Evolutionary conservation across 2,797 vertebrate species (phyloP), one percentile per base, ranked within the genome.

Genomic region (Cephalopachus bancanus): DNA sequence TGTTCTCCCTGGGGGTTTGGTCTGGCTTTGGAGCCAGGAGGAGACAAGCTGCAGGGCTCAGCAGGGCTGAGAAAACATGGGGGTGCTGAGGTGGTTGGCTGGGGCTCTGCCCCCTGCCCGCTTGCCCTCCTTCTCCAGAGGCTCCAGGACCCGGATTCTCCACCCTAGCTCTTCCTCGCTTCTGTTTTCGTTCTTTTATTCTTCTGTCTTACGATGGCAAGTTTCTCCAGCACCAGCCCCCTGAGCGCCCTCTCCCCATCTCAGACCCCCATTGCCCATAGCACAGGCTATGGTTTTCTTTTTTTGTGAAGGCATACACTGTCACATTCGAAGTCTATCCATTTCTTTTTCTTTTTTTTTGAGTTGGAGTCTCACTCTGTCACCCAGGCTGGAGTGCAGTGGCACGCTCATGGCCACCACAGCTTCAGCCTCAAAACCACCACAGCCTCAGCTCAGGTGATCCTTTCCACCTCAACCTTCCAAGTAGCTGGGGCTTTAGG

Each of bases 1-100:
- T 60, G 55, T 28, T 59, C 85, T 78, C 83, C 89, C 93, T 28
- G 88, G 37, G 95, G 81, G 49, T 74, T 91, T 76, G 71, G 33
- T 94, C 69, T 96, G 95, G 71, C 62, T 92, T 83, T 60, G 74
- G 89, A 96, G 93, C 81, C 94, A 24, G 60, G 69, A 91, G 80
- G 80, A 96, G 81, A 55, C 65, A 69, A 60, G 60, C 85, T 64
- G 84, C 84, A 76, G 79, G 19, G 26, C 83, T 24, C 67, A 19
- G 86, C 69, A 69, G 86, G 59, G 89, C 87, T 93, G 30, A 80
- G 86, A 16, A 64, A 81, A 89, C n/a, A 7, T 6, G n/a, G 51
- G 84, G 71, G 20, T 24, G 67, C 83, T 44, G 79, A 59, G 17
- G 22, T 17, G n/a, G 3, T 10, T 87, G 94, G 92, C 75, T 26